Percentiles rank a stretch among this genome's conserved stretches.
These are phyloP conservation scores for Paraescarpia echinospica DNA, from an alignment of 1,140 invertebrate species.

Conservation along the genomic window DNA sequence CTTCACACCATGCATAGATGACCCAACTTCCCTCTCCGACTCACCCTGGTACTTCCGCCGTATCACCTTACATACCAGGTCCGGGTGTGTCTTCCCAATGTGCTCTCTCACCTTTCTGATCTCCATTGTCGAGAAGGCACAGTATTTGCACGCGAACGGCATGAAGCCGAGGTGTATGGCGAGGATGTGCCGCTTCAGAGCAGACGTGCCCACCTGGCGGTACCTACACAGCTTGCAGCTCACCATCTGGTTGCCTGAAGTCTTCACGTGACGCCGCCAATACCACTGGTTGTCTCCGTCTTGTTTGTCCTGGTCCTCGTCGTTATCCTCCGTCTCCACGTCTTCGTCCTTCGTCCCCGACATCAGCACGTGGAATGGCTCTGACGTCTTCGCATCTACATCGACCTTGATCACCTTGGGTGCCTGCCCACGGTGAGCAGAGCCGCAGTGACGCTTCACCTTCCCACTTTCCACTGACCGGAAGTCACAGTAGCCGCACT, in stretches of 20 bases:
- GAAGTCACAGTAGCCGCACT: slow-evolving; percentile 28
- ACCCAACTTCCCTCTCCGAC: not conserved
- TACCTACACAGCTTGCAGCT: slow-evolving; percentile 27
- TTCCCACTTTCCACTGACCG: slow-evolving; percentile 20
- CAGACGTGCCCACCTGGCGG: slow-evolving; percentile 24
- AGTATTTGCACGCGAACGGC: slow-evolving; percentile 26
- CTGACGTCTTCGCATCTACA: not conserved
- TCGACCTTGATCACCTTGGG: not conserved
- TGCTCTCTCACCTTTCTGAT: slow-evolving; percentile 24
- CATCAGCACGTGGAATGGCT: not conserved
- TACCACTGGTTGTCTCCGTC: not conserved
- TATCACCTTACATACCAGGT: not conserved
- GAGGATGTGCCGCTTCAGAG: slow-evolving; percentile 23
- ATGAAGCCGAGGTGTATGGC: slow-evolving; percentile 23
- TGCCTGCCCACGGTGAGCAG: slow-evolving; percentile 9
- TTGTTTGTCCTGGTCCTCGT: slow-evolving; percentile 6
- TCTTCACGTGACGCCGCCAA: slow-evolving; percentile 16
- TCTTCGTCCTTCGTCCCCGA: not conserved
- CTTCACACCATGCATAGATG: not conserved
- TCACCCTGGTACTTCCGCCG: not conserved
- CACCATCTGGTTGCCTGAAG: not conserved
- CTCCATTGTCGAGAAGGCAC: slow-evolving; percentile 24
- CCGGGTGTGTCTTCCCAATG: slow-evolving; percentile 25
- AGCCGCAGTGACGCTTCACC: slow-evolving; percentile 24
- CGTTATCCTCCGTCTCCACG: not conserved